Conservation (phyloP, 2,797 vertebrate genomes). For the Lepilemur ruficaudatus region DNA sequence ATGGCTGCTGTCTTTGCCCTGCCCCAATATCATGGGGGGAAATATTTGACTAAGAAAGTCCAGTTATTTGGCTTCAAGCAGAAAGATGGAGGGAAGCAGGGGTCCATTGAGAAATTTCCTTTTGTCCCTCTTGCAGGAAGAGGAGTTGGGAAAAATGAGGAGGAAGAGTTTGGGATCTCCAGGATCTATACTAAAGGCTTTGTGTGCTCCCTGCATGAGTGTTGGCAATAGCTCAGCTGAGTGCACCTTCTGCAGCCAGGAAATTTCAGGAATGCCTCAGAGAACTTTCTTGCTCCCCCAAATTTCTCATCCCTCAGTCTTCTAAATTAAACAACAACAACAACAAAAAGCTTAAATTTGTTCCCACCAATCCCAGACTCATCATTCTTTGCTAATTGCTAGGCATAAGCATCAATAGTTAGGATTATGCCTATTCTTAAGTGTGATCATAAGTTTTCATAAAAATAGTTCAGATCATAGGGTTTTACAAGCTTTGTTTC, state of each 20-base stretch:
- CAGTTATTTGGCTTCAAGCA: background rate
- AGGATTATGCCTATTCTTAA: background rate
- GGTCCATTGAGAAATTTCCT: background rate
- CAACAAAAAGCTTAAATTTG: background rate
- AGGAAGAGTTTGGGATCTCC: background rate
- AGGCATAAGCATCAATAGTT: background rate
- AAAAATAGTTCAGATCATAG: background rate
- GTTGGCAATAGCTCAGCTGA: background rate
- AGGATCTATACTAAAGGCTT: background rate
- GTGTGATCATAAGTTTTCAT: background rate
- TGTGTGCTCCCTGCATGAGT: fast-evolving
- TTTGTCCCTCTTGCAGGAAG: background rate
- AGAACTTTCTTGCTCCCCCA: background rate
- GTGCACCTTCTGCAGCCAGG: background rate
- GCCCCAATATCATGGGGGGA: background rate
- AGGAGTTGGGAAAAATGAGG: fast-evolving
- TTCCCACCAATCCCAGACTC: background rate
- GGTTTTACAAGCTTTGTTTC: background rate
- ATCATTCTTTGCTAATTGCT: background rate
- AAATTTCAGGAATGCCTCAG: background rate
- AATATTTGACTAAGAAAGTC: background rate
- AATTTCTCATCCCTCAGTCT: background rate
- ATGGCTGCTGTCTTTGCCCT: background rate
- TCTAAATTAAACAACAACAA: background rate
- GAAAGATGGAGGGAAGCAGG: background rate